Base-by-base conservation (phyloP, 2,888 invertebrate genomes). In the Cantharis rufa region DNA sequence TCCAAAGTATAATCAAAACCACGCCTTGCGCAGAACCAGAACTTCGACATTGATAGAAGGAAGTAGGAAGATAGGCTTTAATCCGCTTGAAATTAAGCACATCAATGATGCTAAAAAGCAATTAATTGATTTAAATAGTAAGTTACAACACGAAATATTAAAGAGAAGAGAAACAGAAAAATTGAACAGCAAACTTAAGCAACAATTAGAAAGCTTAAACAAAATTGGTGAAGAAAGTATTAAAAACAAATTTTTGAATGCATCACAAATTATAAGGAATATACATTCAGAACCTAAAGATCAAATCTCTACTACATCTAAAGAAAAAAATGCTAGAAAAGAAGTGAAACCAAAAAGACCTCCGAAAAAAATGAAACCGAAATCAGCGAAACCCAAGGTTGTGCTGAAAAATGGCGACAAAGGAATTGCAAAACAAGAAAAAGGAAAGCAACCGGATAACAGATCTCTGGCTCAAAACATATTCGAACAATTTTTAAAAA, bases 141-240 rank as follows among this genome's bases (percentile, higher is more conserved):
- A 92, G 86, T 85, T 93, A 3, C 90, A 91, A 78, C 90, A 91
- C 63, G 93, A 93, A 86, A 91, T 91, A 61, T 88, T 89, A 0
- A 90, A 91, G 80, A 89, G 93, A n/a, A 90, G 91, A 80, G 91
- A 92, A 84, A 90, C 92, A 1, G 93, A 93, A 83, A 90, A 90
- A 81, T 85, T 91, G 28, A 93, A 92, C 83, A 87, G 89, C 77
- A 91, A 91, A 82, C 88, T 93, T 4, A 91, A 92, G 71, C 88
- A 90, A 15, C 92, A 92, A 86, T 89, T 93, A 83, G 89, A 91
- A 3, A 27, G 64, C 10, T 70, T 78, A 1, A 18, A 16, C 18
- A 21, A 74, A 48, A 11, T 78, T 9, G 64, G 18, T 15, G 13
- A 64, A 64, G n/a, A 64, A 21, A n/a, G 13, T n/a, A 16, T 64